Evolutionary conservation across 2,888 invertebrate species (phyloP).

Genomic region (Falcaria lacertinaria): DNA sequence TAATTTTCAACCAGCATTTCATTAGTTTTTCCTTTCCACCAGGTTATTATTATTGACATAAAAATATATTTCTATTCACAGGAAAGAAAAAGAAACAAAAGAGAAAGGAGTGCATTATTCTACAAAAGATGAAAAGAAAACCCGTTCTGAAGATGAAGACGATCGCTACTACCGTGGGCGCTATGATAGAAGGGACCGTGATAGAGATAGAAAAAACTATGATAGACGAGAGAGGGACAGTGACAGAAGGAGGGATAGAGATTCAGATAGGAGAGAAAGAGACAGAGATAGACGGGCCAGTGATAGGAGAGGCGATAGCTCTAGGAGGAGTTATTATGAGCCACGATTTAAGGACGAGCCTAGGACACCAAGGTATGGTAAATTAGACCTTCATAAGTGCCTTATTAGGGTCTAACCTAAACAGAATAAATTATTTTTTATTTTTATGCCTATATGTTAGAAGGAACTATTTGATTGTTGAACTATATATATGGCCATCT

Average conservation of each 20-base stretch:
- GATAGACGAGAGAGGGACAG: slow-evolving; percentile 36
- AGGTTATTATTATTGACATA: too few relatives aligned
- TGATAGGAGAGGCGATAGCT: slow-evolving; percentile 58
- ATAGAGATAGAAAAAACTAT: slow-evolving; percentile 30
- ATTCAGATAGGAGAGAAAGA: slow-evolving; percentile 27
- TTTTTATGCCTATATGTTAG: too few relatives aligned
- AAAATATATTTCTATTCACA: slow-evolving; percentile 29
- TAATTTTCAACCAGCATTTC: too few relatives aligned
- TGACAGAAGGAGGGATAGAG: slow-evolving; percentile 35
- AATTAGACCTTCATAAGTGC: too few relatives aligned
- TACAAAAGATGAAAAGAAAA: slow-evolving; percentile 78
- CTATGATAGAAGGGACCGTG: slow-evolving; percentile 45
- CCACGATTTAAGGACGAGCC: slow-evolving; percentile 91
- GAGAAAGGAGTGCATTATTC: slow-evolving; percentile 87
- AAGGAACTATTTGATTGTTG: too few relatives aligned
- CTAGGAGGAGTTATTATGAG: slow-evolving; percentile 74
- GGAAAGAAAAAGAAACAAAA: slow-evolving; percentile 76
- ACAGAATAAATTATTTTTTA: too few relatives aligned
- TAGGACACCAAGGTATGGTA: slow-evolving; percentile 88
- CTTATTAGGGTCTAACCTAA: too few relatives aligned
- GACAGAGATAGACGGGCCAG: slow-evolving; percentile 47
- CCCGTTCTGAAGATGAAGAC: slow-evolving; percentile 57
- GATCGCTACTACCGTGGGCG: slow-evolving; percentile 50
- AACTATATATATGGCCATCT: too few relatives aligned
- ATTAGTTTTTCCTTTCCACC: too few relatives aligned